These are phyloP conservation scores for Amiota minor DNA, from an alignment of 2,888 invertebrate species.

Conservation along the genomic window DNA sequence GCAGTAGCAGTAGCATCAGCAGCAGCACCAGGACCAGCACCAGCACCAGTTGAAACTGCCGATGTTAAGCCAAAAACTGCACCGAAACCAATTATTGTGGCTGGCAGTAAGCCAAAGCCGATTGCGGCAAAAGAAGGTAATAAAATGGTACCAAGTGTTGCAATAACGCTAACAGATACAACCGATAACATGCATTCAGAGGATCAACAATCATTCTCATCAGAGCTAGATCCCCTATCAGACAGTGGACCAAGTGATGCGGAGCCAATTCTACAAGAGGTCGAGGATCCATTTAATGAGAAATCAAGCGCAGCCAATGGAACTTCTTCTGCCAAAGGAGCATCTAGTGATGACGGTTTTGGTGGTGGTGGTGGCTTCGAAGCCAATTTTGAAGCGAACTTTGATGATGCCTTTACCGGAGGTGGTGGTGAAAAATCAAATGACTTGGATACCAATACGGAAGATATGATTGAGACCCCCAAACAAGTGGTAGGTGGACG, in stretches of 20 bases:
- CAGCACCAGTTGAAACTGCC: slow-evolving; percentile 40
- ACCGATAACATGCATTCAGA: slow-evolving; percentile 56
- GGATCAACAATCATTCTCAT: slow-evolving; percentile 60
- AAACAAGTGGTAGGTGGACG: slow-evolving; percentile 84
- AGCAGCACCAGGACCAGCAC: slow-evolving; percentile 35
- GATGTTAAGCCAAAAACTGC: slow-evolving; percentile 50
- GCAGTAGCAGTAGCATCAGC: slow-evolving; percentile 34
- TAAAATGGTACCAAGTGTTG: slow-evolving; percentile 47
- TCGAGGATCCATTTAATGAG: slow-evolving; percentile 68
- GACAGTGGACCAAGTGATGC: slow-evolving; percentile 45
- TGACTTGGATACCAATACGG: slow-evolving; percentile 41
- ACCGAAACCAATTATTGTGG: slow-evolving; percentile 36
- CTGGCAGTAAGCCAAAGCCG: slow-evolving; percentile 38
- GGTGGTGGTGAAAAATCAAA: slow-evolving; percentile 57
- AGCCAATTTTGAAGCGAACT: slow-evolving; percentile 71
- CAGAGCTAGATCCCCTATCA: slow-evolving; percentile 59
- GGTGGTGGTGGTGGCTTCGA: slow-evolving; percentile 64
- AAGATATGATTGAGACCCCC: slow-evolving; percentile 74
- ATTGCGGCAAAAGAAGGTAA: slow-evolving; percentile 61
- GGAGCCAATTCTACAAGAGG: slow-evolving; percentile 61
- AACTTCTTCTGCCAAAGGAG: background rate
- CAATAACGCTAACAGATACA: slow-evolving; percentile 56
- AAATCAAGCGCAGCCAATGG: slow-evolving; percentile 48
- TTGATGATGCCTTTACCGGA: slow-evolving; percentile 73
- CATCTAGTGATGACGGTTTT: slow-evolving; percentile 46